Evolutionary conservation across 2,113 vertebrate species (phyloP).

Genomic region (Sinocyclocheilus grahami): DNA sequence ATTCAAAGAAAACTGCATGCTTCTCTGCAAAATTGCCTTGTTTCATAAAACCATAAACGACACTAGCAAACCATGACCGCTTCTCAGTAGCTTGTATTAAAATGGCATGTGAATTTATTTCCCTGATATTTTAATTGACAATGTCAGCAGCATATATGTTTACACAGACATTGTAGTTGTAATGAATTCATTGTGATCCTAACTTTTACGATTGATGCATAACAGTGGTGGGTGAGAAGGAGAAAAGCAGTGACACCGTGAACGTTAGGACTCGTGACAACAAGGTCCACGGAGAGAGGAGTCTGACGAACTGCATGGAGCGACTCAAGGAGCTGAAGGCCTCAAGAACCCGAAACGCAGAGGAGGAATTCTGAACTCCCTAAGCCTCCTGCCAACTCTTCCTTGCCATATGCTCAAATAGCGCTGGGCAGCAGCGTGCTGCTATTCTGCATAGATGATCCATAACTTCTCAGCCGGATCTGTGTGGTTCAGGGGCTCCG

Average conservation of each 20-base stretch:
- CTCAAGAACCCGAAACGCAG: constrained; percentile 81
- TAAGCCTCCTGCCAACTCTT: neutral
- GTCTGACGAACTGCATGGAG: constrained; percentile 81
- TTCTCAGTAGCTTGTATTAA: too few relatives aligned
- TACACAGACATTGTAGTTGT: too few relatives aligned
- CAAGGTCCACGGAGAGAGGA: constrained; percentile 92
- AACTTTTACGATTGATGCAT: neutral
- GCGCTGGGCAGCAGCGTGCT: neutral
- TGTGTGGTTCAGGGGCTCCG: neutral
- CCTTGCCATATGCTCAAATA: neutral
- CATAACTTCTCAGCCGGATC: neutral
- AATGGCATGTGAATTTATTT: too few relatives aligned
- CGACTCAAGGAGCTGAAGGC: constrained; percentile 85
- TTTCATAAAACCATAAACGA: too few relatives aligned
- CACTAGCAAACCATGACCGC: too few relatives aligned
- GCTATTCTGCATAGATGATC: constrained; percentile 3
- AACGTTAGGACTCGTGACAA: constrained; percentile 96
- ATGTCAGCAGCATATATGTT: too few relatives aligned
- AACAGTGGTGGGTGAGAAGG: constrained; percentile 95
- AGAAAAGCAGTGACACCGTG: constrained; percentile 88
- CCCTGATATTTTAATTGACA: neutral
- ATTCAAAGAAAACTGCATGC: too few relatives aligned
- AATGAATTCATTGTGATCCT: too few relatives aligned
- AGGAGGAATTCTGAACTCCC: constrained; percentile 88
- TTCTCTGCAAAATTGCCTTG: too few relatives aligned